phyloP scores from a whole-genome alignment of 2,888 invertebrate genomes.

The Rotaria magnacalcarata region DNA sequence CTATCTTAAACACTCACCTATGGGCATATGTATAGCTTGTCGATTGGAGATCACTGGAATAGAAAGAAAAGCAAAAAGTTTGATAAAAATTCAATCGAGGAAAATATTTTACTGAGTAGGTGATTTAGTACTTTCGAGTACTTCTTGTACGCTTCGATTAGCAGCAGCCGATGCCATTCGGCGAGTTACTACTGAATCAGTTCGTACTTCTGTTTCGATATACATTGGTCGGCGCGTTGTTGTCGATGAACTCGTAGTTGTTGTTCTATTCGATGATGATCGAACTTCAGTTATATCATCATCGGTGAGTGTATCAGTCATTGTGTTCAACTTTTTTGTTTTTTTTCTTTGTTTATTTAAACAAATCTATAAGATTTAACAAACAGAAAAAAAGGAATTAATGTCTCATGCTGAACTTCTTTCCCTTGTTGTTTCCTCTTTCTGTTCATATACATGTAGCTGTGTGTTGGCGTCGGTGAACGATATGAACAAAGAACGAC shows the following conservation, averaged over 20 bases:
- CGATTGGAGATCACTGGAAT: not conserved
- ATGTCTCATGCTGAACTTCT: not conserved
- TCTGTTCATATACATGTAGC: not conserved
- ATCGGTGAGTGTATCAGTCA: not conserved
- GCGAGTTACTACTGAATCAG: not conserved
- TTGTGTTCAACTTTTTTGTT: not conserved
- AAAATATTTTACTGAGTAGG: not conserved
- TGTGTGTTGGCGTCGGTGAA: not conserved
- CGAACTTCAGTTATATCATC: not conserved
- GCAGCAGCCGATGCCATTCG: constrained; percentile 26
- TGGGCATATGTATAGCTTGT: constrained; percentile 14
- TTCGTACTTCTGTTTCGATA: constrained; percentile 15
- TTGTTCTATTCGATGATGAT: not conserved
- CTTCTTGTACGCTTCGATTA: not conserved
- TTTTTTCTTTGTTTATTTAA: not conserved
- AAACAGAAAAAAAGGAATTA: not conserved
- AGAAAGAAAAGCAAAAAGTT: not conserved
- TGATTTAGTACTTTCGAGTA: not conserved
- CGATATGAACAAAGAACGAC: constrained; percentile 7
- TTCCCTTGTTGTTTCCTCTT: not conserved
- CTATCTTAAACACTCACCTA: not conserved
- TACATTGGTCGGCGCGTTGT: constrained; percentile 13
- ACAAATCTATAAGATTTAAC: not conserved
- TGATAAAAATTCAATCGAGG: not conserved
- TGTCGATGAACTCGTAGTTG: not conserved